Evolutionary conservation across 2,888 invertebrate genomes (phyloP).

Genomic region (Epirrhoe tristata): DNA sequence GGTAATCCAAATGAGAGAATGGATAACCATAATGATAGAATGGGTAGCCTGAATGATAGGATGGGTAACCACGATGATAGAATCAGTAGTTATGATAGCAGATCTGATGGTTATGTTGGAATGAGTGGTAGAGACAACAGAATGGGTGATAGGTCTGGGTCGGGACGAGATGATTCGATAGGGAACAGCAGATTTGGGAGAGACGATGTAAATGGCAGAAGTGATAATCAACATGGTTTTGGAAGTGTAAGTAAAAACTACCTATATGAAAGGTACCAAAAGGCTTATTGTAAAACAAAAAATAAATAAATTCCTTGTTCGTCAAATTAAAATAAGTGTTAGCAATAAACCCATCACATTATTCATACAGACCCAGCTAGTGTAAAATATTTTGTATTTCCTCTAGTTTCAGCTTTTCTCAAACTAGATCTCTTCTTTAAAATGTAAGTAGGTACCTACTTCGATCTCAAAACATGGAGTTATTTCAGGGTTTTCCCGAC

Average conservation of each 20-base stretch:
- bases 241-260: conserved; percentile 59
- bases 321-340: too few relatives aligned
- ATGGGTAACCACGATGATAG: conserved; percentile 45
- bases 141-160: conserved; percentile 36
- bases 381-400: too few relatives aligned
- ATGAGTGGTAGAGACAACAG: conserved; percentile 36
- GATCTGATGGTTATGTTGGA: conserved; percentile 27
- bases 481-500: conserved; percentile 53
- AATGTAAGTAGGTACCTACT: too few relatives aligned
- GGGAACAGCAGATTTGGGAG: conserved; percentile 39
- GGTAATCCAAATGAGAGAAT: conserved; percentile 46
- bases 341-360: too few relatives aligned
- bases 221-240: conserved; percentile 63
- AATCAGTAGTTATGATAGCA: conserved; percentile 22
- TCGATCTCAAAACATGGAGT: neutral
- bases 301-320: too few relatives aligned
- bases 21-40: conserved; percentile 15
- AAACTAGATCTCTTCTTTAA: too few relatives aligned
- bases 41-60: conserved; percentile 42
- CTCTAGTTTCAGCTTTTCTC: too few relatives aligned
- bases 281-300: neutral
- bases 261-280: neutral
- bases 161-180: conserved; percentile 37
- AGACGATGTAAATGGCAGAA: conserved; percentile 53
- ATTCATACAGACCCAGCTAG: too few relatives aligned